phyloP scores from a whole-genome alignment of 2,888 invertebrate species.

The Dicycla oo region DNA sequence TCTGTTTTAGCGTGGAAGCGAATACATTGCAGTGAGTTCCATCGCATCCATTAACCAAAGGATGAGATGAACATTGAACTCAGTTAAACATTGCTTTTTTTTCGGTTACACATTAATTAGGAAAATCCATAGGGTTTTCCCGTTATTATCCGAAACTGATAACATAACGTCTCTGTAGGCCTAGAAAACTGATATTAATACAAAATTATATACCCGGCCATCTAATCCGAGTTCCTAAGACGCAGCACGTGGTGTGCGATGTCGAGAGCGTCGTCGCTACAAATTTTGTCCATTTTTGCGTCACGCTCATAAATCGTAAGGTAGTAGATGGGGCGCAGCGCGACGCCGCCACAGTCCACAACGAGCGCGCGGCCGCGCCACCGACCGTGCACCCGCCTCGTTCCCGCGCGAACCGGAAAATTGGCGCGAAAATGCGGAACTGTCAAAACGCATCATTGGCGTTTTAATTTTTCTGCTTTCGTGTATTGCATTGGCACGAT shows the following conservation, averaged over 20 bases:
- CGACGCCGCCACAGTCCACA: slow-evolving; percentile 80
- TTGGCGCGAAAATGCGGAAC: slow-evolving; percentile 89
- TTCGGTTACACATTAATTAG: too few relatives aligned
- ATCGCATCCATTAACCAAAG: background rate
- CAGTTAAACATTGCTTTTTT: background rate
- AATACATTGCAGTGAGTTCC: background rate
- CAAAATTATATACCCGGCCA: slow-evolving; percentile 18
- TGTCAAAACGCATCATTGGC: slow-evolving; percentile 78
- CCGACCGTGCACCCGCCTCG: slow-evolving; percentile 75
- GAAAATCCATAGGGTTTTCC: background rate
- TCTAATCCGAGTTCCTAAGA: slow-evolving; percentile 42
- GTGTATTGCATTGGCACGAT: slow-evolving; percentile 58
- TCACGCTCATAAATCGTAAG: slow-evolving; percentile 86
- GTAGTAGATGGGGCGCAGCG: slow-evolving; percentile 81
- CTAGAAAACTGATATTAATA: slow-evolving; percentile 41
- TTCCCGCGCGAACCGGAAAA: slow-evolving; percentile 84
- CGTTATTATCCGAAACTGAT: background rate
- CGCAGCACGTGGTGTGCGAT: slow-evolving; percentile 73
- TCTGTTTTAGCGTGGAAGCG: background rate
- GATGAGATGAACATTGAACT: background rate
- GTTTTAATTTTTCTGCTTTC: slow-evolving; percentile 71
- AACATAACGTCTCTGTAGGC: background rate
- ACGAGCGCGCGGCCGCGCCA: slow-evolving; percentile 81
- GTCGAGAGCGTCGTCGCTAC: slow-evolving; percentile 68
- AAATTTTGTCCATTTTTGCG: slow-evolving; percentile 84